Conservation (phyloP, 2,888 invertebrate genomes). For the Lasius fuliginosus region DNA sequence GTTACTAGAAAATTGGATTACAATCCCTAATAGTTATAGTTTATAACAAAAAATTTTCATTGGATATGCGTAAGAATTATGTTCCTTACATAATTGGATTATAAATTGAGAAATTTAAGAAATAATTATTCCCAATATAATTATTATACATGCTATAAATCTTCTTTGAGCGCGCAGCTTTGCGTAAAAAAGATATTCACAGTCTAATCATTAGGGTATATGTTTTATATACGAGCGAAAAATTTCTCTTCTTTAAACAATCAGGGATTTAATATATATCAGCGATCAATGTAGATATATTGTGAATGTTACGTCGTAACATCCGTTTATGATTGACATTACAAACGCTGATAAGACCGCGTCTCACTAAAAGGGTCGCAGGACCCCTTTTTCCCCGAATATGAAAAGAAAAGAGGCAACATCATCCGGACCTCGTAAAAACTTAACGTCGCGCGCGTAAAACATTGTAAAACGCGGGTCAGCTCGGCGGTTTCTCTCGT, state of each 20-base stretch:
- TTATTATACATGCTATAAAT: neutral
- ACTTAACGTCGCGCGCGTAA: constrained; percentile 29
- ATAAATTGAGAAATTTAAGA: neutral
- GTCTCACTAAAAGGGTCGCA: neutral
- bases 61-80: neutral
- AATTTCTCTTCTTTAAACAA: neutral
- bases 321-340: constrained; percentile 13
- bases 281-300: neutral
- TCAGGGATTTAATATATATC: neutral
- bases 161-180: neutral
- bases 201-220: neutral
- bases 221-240: neutral
- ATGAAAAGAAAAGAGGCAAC: constrained; percentile 25
- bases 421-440: constrained; percentile 33
- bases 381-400: constrained; percentile 2
- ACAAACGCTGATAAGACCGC: constrained; percentile 19
- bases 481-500: constrained; percentile 17
- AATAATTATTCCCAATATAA: neutral
- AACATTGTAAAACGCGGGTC: constrained; percentile 26
- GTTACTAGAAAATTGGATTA: constrained; percentile 39
- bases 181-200: neutral
- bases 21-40: neutral
- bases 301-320: neutral
- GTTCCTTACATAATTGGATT: neutral
- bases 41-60: neutral